Percentiles rank a stretch among this genome's conserved stretches.
Evolutionary conservation across 2,888 invertebrate genomes (phyloP).

Genomic region (Caenorhabditis japonica): DNA sequence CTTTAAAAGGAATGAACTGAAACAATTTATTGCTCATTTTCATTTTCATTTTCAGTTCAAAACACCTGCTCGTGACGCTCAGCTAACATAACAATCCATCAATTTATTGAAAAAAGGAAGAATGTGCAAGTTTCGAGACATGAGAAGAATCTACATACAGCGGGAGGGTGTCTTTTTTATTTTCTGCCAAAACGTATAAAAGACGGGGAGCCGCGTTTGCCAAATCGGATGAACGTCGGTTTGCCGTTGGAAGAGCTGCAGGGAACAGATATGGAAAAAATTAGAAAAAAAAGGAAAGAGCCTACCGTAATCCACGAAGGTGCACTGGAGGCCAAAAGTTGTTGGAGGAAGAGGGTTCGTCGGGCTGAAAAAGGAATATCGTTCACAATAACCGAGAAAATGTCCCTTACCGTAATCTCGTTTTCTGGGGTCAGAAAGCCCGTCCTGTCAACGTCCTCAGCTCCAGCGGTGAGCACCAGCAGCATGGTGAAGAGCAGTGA

Average conservation of each 20-base stretch:
- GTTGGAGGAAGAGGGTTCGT: constrained; percentile 5
- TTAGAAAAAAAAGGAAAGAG: background rate
- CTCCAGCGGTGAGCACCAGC: constrained; percentile 18
- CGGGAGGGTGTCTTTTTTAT: constrained; percentile 6
- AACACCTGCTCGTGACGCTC: too few species aligned
- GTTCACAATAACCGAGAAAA: background rate
- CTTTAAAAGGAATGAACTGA: too few species aligned
- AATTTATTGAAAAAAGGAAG: constrained; percentile 20
- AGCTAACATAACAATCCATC: constrained; percentile 39
- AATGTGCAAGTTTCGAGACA: constrained; percentile 37
- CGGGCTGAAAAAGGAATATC: constrained; percentile 11
- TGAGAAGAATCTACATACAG: constrained; percentile 15
- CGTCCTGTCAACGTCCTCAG: constrained; percentile 26
- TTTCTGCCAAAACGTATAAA: constrained; percentile 57
- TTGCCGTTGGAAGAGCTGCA: constrained; percentile 53
- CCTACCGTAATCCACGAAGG: constrained; percentile 49
- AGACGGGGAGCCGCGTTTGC: constrained; percentile 48
- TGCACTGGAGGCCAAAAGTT: constrained; percentile 41
- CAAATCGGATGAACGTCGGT: constrained; percentile 56
- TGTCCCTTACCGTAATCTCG: constrained; percentile 12
- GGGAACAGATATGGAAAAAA: background rate
- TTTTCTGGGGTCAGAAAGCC: constrained; percentile 19
- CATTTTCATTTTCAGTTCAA: too few species aligned
- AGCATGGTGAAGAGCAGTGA: constrained; percentile 37
- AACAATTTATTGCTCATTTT: too few species aligned